Conservation (phyloP, 2,888 invertebrate species). For the Tipula lateralis region DNA sequence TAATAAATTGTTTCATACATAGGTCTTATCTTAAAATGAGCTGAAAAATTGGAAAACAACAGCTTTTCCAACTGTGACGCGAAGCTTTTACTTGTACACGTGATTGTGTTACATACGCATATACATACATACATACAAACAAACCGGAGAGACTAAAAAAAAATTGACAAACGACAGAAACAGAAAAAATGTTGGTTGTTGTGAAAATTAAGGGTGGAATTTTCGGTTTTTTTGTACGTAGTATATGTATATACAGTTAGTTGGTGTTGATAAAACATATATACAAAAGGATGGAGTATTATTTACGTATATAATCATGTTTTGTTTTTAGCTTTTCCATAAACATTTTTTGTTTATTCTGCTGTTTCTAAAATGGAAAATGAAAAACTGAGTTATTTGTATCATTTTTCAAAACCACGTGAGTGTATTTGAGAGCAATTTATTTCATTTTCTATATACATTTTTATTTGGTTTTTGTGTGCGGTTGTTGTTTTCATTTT, state of each 20-base stretch:
- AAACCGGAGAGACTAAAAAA: background rate
- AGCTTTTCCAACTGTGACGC: no score
- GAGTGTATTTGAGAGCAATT: constrained; percentile 27
- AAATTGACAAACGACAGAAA: background rate
- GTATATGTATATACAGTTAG: background rate
- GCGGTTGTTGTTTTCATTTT: background rate
- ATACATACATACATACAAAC: no score
- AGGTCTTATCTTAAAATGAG: no score
- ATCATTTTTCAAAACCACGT: constrained; percentile 19
- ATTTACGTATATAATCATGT: background rate
- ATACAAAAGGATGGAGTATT: background rate
- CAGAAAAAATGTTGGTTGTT: background rate
- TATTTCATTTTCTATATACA: background rate
- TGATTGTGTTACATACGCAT: no score
- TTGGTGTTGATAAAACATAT: background rate
- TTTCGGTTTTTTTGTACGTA: background rate
- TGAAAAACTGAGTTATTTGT: background rate
- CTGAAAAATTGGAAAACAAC: no score
- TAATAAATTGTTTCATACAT: no score
- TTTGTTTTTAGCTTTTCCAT: background rate
- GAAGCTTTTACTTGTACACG: no score
- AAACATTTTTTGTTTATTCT: background rate
- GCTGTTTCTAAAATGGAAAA: background rate
- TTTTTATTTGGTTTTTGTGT: background rate
- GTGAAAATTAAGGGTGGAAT: background rate